These are phyloP conservation scores for Lasiommata megera DNA, from an alignment of 2,888 invertebrate species.

Conservation along the genomic window DNA sequence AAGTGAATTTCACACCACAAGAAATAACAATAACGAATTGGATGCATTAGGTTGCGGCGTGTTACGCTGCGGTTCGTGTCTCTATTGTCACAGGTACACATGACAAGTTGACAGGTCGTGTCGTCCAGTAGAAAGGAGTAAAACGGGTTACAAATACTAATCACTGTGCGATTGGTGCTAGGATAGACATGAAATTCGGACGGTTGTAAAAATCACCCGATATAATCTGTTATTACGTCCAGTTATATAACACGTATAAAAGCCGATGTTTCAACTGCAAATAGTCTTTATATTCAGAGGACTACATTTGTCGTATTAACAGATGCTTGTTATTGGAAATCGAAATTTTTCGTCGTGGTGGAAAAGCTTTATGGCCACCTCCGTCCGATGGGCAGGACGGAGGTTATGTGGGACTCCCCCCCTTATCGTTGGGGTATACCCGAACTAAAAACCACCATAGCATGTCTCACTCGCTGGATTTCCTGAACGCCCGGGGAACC, in stretches of 20 bases:
- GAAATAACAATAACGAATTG: not conserved
- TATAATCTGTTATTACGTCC: not conserved
- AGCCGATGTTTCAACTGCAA: too few relatives aligned
- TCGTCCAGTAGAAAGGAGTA: conserved; percentile 22
- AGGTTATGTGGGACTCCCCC: too few relatives aligned
- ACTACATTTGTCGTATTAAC: too few relatives aligned
- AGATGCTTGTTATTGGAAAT: too few relatives aligned
- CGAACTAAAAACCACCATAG: too few relatives aligned
- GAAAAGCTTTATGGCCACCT: too few relatives aligned
- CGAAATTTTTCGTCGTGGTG: too few relatives aligned
- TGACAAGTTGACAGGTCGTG: conserved; percentile 13
- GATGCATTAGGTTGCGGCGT: not conserved
- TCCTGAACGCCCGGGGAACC: too few relatives aligned
- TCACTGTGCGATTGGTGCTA: conserved; percentile 13
- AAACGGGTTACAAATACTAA: conserved; percentile 14
- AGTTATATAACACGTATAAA: not conserved
- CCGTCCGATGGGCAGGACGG: too few relatives aligned
- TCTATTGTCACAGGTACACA: conserved; percentile 15
- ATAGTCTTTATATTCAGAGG: too few relatives aligned
- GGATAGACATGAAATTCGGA: not conserved
- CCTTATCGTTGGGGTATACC: too few relatives aligned
- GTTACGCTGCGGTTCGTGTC: not conserved
- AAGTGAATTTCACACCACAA: not conserved
- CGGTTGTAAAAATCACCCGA: conserved; percentile 13
- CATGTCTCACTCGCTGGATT: too few relatives aligned